A percentile compares a stretch with the other conserved stretches of the same genome.
These are phyloP conservation scores for Carettochelys insculpta DNA, from an alignment of 2,113 vertebrate species.

Conservation along the genomic window DNA sequence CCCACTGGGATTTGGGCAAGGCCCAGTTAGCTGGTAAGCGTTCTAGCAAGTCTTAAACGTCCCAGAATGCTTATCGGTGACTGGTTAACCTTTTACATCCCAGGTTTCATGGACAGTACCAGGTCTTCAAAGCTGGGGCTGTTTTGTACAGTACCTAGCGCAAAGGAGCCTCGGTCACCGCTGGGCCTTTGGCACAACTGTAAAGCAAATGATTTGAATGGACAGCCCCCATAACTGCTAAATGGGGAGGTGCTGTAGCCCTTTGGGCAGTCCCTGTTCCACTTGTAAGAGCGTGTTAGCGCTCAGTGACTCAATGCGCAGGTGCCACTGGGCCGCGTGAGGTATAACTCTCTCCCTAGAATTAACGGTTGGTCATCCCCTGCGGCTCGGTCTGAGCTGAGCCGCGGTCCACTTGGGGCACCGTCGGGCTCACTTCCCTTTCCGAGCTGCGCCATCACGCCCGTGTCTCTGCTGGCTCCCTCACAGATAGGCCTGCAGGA, in stretches of 20 bases:
- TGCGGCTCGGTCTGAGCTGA: background rate
- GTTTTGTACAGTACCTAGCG: background rate
- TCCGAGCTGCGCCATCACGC: fast-evolving
- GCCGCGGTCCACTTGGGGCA: background rate
- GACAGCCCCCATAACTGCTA: background rate
- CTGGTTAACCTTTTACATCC: too few species aligned
- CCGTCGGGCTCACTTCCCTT: fast-evolving
- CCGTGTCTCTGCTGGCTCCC: background rate
- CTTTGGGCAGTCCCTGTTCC: background rate
- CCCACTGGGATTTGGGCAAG: too few species aligned
- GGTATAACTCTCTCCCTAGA: background rate
- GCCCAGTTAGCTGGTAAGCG: too few species aligned
- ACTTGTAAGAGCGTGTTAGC: background rate
- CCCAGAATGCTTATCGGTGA: too few species aligned
- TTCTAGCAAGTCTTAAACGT: too few species aligned
- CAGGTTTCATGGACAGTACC: background rate
- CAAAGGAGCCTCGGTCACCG: background rate
- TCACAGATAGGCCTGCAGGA: slow-evolving; percentile 83
- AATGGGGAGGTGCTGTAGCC: background rate
- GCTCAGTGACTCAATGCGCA: background rate
- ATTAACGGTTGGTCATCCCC: background rate
- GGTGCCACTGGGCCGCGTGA: background rate
- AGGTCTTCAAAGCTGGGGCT: background rate
- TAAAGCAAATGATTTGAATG: background rate
- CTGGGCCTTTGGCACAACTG: background rate